Percentiles rank a stretch among this genome's conserved stretches.
Evolutionary conservation across 2,113 vertebrate genomes (phyloP).

Genomic region (Apteryx owenii): DNA sequence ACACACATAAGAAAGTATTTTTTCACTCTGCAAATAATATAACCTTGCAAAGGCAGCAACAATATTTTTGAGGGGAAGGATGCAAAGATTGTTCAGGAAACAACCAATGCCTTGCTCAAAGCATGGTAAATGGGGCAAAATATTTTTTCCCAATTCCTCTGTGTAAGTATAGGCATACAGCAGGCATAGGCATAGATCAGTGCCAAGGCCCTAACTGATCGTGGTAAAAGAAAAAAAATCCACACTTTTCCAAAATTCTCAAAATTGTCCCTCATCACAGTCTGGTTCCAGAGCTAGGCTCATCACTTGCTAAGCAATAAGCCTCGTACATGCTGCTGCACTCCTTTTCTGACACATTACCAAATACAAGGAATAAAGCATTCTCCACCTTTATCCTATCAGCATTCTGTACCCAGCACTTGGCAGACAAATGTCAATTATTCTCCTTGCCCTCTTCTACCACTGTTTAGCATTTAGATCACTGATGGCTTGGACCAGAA

Average conservation of each 20-base stretch:
- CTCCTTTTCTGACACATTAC: not conserved
- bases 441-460: conserved; percentile 12
- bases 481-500: not conserved
- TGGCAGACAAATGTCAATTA: not conserved
- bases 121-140: not conserved
- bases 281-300: not conserved
- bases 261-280: not conserved
- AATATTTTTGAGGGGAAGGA: not conserved
- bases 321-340: not conserved
- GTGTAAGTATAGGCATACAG: not conserved
- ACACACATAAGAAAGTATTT: not conserved
- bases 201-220: not conserved
- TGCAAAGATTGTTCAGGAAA: not conserved
- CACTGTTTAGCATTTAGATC: not conserved
- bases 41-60: not conserved
- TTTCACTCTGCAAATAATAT: not conserved
- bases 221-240: not conserved
- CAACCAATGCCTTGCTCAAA: not conserved
- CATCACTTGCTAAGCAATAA: not conserved
- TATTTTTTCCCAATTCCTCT: not conserved
- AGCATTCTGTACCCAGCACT: not conserved
- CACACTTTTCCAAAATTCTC: not conserved
- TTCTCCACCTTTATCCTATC: not conserved
- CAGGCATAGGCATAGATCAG: not conserved
- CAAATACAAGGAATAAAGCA: not conserved